Evolutionary conservation across 1,140 invertebrate species (phyloP).

Genomic region (Cydia fagiglandana): DNA sequence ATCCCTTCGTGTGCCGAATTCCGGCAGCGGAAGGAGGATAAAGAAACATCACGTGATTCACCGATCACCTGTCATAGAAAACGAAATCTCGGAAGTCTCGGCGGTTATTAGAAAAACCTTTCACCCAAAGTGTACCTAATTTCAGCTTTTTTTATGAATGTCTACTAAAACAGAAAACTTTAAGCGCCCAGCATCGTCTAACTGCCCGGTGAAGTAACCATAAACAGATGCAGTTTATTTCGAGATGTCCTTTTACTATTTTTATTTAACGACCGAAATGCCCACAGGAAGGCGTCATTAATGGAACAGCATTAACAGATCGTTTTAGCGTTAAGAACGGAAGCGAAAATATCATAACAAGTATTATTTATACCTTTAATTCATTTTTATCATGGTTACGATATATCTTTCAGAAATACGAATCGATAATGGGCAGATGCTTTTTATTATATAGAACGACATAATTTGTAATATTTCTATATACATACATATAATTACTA

Average conservation of each 20-base stretch:
- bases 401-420: constrained; percentile 15
- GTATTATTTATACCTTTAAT: constrained; percentile 23
- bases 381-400: constrained; percentile 5
- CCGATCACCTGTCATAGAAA: no score
- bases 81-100: no score
- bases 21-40: no score
- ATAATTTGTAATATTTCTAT: no score
- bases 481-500: no score
- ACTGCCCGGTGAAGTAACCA: constrained; percentile 43
- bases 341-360: constrained; percentile 45
- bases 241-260: constrained; percentile 55
- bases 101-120: no score
- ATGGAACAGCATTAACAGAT: constrained; percentile 65
- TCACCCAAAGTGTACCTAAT: no score
- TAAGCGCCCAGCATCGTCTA: neutral
- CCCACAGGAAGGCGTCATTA: constrained; percentile 68
- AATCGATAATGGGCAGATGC: neutral
- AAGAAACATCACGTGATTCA: no score
- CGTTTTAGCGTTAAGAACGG: constrained; percentile 57
- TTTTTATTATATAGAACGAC: neutral
- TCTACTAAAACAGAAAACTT: no score
- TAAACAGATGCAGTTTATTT: constrained; percentile 65
- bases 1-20: no score
- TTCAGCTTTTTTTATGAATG: no score
- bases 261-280: constrained; percentile 56